A percentile compares a stretch with the other conserved stretches of the same genome.
Evolutionary conservation across 2,797 vertebrate genomes (phyloP).

Genomic region (Pyrocephalus nanus): DNA sequence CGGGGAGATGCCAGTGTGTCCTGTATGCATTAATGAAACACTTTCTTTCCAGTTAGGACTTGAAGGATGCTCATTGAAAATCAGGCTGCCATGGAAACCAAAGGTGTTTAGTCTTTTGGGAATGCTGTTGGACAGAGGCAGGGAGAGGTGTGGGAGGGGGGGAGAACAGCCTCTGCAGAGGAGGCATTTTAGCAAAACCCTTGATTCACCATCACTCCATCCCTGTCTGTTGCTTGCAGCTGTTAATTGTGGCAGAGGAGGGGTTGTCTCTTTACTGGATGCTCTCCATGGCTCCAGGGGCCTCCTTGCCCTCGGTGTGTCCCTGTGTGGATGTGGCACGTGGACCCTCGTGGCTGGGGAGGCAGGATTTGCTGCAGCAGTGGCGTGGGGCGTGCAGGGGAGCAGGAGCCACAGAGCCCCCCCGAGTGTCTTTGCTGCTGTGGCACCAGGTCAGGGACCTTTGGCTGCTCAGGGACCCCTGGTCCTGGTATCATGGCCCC

Average conservation of each 20-base stretch:
- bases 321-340: not conserved
- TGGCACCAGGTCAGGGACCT: not conserved
- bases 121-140: conserved; percentile 45
- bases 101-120: conserved; percentile 71
- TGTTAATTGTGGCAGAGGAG: not conserved
- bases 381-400: fast-evolving
- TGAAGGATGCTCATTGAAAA: conserved; percentile 70
- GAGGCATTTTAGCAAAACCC: not conserved
- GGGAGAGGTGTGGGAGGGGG: not conserved
- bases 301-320: not conserved
- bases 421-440: not conserved
- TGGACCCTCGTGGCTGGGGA: not conserved
- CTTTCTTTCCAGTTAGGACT: conserved; percentile 46
- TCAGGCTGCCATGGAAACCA: conserved; percentile 70
- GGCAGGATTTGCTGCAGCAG: not conserved
- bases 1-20: not conserved
- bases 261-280: not conserved
- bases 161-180: not conserved
- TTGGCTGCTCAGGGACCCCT: not conserved
- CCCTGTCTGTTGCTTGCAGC: not conserved
- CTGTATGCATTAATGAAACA: conserved; percentile 60
- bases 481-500: not conserved
- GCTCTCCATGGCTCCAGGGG: not conserved
- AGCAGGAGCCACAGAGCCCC: fast-evolving
- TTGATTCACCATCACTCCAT: fast-evolving